A percentile compares a stretch with the other conserved stretches of the same genome.
phyloP scores from a whole-genome alignment of 1,140 invertebrate species.

The Hylaeus volcanicus region DNA sequence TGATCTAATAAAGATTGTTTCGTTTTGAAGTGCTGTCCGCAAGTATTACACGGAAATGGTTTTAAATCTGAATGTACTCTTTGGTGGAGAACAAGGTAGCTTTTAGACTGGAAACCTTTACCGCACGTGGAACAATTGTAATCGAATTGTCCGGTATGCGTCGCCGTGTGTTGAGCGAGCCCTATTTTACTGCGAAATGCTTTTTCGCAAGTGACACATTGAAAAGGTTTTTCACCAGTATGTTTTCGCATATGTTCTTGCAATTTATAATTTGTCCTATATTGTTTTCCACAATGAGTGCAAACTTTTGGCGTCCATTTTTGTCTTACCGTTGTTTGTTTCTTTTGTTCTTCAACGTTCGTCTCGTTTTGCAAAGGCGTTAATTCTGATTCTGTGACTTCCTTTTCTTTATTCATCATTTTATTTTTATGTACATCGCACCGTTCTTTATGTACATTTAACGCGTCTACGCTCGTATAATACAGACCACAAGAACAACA shows the following conservation, averaged over 20 bases:
- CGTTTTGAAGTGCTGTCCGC: constrained; percentile 86
- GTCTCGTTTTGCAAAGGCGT: constrained; percentile 42
- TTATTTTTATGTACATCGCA: constrained; percentile 68
- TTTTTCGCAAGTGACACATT: constrained; percentile 88
- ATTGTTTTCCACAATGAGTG: constrained; percentile 82
- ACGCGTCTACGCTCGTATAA: constrained; percentile 78
- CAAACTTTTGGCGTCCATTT: constrained; percentile 82
- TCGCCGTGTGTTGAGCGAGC: constrained; percentile 85
- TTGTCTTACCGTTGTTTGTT: constrained; percentile 66
- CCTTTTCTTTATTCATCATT: constrained; percentile 28
- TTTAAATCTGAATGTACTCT: constrained; percentile 85
- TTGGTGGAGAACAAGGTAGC: constrained; percentile 87
- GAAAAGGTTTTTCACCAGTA: constrained; percentile 90
- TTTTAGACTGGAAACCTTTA: constrained; percentile 87
- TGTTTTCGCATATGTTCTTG: constrained; percentile 90
- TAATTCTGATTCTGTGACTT: constrained; percentile 50
- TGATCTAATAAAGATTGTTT: constrained; percentile 89
- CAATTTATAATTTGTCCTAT: constrained; percentile 85
- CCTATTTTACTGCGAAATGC: constrained; percentile 86
- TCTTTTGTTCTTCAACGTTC: constrained; percentile 58
- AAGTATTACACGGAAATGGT: constrained; percentile 83
- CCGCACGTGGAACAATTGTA: constrained; percentile 86
- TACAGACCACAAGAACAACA: constrained; percentile 77
- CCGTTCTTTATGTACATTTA: constrained; percentile 77
- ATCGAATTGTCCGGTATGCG: constrained; percentile 85